Percentiles rank a stretch among this genome's conserved stretches.
These are phyloP conservation scores for Otus sunia DNA, from an alignment of 2,113 vertebrate genomes.

Conservation along the genomic window DNA sequence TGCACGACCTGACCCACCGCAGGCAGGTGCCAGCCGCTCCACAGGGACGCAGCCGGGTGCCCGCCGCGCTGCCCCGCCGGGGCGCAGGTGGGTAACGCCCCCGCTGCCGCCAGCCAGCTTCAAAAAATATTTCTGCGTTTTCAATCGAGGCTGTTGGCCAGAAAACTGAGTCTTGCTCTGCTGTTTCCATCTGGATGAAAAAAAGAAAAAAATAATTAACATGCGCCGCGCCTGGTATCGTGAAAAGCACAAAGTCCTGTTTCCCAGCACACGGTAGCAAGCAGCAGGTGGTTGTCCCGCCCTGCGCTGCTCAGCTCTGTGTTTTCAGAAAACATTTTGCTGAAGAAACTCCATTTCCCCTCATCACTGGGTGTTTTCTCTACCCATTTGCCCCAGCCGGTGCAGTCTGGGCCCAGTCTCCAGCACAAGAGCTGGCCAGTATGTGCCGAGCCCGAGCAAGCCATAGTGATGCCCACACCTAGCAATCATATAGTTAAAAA, in stretches of 20 bases:
- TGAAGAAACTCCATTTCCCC: not conserved
- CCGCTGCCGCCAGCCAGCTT: no score
- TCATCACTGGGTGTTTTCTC: not conserved
- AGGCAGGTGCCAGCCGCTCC: no score
- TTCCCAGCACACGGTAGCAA: not conserved
- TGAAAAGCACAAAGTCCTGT: not conserved
- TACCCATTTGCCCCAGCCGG: not conserved
- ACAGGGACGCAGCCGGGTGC: no score
- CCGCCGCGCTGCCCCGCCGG: no score
- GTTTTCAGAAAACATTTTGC: not conserved
- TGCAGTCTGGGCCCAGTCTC: not conserved
- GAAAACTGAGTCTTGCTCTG: not conserved
- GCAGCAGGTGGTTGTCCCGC: not conserved
- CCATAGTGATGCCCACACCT: not conserved
- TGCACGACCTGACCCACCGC: no score
- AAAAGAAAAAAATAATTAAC: not conserved
- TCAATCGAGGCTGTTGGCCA: not conserved
- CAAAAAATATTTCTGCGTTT: not conserved
- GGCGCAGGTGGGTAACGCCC: no score
- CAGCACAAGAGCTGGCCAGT: not conserved
- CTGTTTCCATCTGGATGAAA: not conserved
- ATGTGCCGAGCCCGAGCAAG: no score
- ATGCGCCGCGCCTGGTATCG: not conserved
- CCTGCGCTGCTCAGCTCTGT: rapidly evolving
- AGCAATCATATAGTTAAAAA: not conserved